Conservation (phyloP, 2,797 vertebrate genomes). For the Anas acuta region DNA sequence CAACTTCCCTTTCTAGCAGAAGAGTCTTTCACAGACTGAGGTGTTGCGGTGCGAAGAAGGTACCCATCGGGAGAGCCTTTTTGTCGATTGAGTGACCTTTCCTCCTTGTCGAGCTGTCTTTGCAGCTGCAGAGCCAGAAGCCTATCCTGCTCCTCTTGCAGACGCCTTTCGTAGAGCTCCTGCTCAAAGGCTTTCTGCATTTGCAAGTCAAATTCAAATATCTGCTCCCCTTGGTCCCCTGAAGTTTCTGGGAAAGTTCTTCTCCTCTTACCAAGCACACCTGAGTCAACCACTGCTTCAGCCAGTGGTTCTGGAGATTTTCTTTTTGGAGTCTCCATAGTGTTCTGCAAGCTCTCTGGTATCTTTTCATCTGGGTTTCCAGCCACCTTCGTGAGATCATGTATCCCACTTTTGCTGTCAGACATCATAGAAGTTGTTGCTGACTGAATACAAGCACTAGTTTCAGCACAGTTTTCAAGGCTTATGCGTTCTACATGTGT, state of each 20-base stretch:
- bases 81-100: conserved; percentile 78
- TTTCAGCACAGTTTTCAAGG: background rate
- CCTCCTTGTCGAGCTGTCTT: conserved; percentile 83
- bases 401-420: background rate
- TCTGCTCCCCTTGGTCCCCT: conserved; percentile 37
- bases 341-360: background rate
- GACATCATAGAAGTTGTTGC: background rate
- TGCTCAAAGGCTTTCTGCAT: conserved; percentile 77
- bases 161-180: conserved; percentile 75
- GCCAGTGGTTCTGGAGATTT: conserved; percentile 48
- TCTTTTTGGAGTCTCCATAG: conserved; percentile 63
- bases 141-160: conserved; percentile 91
- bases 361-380: background rate
- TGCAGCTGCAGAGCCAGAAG: conserved; percentile 87
- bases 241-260: conserved; percentile 66
- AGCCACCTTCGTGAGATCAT: background rate
- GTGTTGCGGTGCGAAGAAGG: conserved; percentile 75
- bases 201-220: conserved; percentile 57
- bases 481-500: background rate
- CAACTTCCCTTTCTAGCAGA: conserved; percentile 12
- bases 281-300: conserved; percentile 28
- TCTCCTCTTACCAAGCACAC: conserved; percentile 76
- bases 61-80: conserved; percentile 89
- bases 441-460: background rate
- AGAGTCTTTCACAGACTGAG: background rate